A percentile compares a stretch with the other conserved stretches of the same genome.
Evolutionary conservation across 2,888 invertebrate species (phyloP).

Genomic region (Zelleria hepariella): DNA sequence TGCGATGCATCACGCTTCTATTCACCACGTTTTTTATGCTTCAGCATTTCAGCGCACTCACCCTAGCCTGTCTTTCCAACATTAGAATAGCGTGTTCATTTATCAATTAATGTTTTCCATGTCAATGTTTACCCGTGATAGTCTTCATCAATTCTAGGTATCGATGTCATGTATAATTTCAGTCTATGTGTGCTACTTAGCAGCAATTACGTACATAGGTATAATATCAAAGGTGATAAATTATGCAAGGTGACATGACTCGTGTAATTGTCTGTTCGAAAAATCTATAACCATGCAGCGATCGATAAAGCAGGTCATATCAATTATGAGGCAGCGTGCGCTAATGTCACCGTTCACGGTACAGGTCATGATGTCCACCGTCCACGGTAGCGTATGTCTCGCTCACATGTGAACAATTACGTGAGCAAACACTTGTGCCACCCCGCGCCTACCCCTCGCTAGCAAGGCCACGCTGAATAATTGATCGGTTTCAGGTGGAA

Average conservation of each 20-base stretch:
- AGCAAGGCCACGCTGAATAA: constrained; percentile 58
- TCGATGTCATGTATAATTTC: neutral
- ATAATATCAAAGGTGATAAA: neutral
- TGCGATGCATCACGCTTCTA: constrained; percentile 38
- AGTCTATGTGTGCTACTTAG: neutral
- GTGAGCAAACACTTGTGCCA: constrained; percentile 37
- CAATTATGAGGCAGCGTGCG: constrained; percentile 30
- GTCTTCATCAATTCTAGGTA: neutral
- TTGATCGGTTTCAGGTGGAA: constrained; percentile 61
- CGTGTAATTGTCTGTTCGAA: neutral
- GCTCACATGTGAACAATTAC: constrained; percentile 29
- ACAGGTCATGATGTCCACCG: constrained; percentile 25
- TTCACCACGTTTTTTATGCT: constrained; percentile 25
- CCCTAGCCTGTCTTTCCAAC: constrained; percentile 61
- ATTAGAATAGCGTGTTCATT: constrained; percentile 31
- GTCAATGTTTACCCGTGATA: constrained; percentile 15
- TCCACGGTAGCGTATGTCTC: constrained; percentile 24
- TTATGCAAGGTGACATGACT: neutral
- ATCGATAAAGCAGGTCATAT: constrained; percentile 36
- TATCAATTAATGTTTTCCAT: constrained; percentile 8
- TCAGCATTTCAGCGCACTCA: constrained; percentile 41
- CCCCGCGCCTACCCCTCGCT: constrained; percentile 21
- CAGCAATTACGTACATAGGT: too few relatives aligned
- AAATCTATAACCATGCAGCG: constrained; percentile 13
- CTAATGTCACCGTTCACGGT: constrained; percentile 22